Percentiles rank a stretch among this genome's conserved stretches.
Conservation (phyloP, 2,797 vertebrate species). For the Poeciliopsis gracilis region DNA sequence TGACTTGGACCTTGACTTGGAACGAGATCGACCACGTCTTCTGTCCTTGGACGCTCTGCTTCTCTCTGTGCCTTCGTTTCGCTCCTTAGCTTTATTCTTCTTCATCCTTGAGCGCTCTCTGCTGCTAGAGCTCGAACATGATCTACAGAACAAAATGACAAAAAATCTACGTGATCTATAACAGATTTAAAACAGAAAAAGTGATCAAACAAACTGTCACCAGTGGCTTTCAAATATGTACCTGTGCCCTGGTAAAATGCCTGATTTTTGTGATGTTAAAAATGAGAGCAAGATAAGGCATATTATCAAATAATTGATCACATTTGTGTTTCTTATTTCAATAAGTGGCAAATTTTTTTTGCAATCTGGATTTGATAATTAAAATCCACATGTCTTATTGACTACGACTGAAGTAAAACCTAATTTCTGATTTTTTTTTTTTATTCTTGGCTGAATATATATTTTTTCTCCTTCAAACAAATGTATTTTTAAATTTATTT, state of each 20-base stretch:
- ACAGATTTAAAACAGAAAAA: background rate
- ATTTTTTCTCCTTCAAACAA: background rate
- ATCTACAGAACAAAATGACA: constrained; percentile 51
- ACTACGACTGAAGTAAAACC: background rate
- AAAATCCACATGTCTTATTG: background rate
- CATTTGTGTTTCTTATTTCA: background rate
- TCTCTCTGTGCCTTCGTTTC: constrained; percentile 44
- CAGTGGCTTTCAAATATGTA: background rate
- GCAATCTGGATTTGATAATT: background rate
- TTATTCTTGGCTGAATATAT: background rate
- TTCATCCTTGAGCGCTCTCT: constrained; percentile 79
- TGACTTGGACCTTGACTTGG: constrained; percentile 64
- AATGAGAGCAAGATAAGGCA: background rate
- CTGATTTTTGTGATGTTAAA: background rate
- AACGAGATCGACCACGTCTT: constrained; percentile 65
- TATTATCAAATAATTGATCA: background rate
- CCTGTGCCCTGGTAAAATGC: background rate
- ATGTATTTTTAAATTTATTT: background rate
- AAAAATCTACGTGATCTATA: constrained; percentile 5
- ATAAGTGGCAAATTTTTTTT: background rate
- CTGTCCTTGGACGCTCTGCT: constrained; percentile 69
- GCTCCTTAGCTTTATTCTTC: constrained; percentile 63
- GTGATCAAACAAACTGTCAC: background rate
- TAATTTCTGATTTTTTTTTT: too few relatives aligned
- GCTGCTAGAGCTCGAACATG: constrained; percentile 81